Evolutionary conservation across 2,797 vertebrate species (phyloP), one percentile per base, ranked within the genome.

Genomic region (Schizothorax lantsangensis): DNA sequence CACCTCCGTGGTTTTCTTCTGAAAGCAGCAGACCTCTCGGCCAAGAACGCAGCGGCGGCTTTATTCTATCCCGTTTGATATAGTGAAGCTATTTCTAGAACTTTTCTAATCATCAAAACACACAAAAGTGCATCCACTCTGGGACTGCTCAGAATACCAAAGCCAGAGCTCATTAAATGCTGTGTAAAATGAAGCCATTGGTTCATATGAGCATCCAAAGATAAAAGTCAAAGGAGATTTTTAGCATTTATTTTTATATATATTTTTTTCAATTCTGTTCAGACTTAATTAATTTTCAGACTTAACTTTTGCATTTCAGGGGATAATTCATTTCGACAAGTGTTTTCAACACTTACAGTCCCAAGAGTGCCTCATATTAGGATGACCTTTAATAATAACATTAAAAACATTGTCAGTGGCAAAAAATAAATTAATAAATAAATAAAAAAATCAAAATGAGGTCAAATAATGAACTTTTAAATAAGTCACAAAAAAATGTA

Each of bases 1-100:
- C 88, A 83, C 91, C 87, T 91, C 85, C 30, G 30, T n/a, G 57
- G 54, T 77, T 83, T 77, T 47, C 33, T 5, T 71, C 36, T 43
- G 49, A 72, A 71, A 64, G 78, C 68, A 86, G 68, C 26, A 14
- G 84, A 86, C 84, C 49, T 59, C 49, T 71, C 38, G 38, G 38
- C 84, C 75, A 59, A 59, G 19, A 71, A 59, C 49, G 0, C 17
- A 5, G 19, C 7, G 10, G n/a, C 3, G 26, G 75, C 75, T 85
- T 85, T 85, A 71, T 79, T 69, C 64, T 69, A 36, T 4, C 10
- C 45, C 5, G 83, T 77, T 84, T 84, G 45, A 84, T 69, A 69
- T 79, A 57, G 74, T 57, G 45, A n/a, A 59, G 75, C 84, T 85
- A 85, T 79, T 85, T 79, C 73, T 79, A 59, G 75, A 79, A 71